Evolutionary conservation across 1,140 invertebrate genomes (phyloP), one percentile per base, ranked within the genome.

Genomic region (Periplaneta americana): DNA sequence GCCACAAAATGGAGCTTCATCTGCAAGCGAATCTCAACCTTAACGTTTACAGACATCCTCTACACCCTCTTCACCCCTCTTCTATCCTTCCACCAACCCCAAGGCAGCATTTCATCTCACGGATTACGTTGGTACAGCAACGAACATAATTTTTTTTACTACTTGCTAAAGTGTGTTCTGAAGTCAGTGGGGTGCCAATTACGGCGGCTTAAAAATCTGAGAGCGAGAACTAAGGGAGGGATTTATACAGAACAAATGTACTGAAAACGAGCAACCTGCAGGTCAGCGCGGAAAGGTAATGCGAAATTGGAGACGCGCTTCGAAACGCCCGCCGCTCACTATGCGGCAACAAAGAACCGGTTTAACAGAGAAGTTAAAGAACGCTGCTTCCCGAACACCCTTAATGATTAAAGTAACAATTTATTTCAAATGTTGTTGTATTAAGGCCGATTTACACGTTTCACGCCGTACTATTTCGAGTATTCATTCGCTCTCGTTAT

Each of bases 11-110:
- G 66, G 34, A 34, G 66, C 15, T 74, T 34, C 37, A 48, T 34
- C 66, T n/a, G 79, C 79, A 80, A 57, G 79, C 79, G 79, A 80
- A 37, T 80, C 48, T 80, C 39, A 74, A 35, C 79, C 35, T 34
- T 80, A 80, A 80, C 33, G 36, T 28, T 48, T 66, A 66, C 48
- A 66, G 48, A 66, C 48, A 66, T 66, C 48, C 39, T 66, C 48
- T n/a, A 66, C 48, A 66, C n/a, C 79, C 79, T 74, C 79, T 48
- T 31, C 77, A n/a, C 79, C 66, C 79, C n/a, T n/a, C n/a, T n/a
- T n/a, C n/a, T n/a, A 28, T 78, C 75, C 75, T 34, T 15, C 32
- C 11, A 76, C 32, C 6, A 15, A 15, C 66, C 37, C 34, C 79
- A 31, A 2, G 28, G 79, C 79, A 34, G 79, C 66, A 80, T 80